These are phyloP conservation scores for Struthidea cinerea DNA, from an alignment of 2,113 vertebrate genomes.

Conservation along the genomic window DNA sequence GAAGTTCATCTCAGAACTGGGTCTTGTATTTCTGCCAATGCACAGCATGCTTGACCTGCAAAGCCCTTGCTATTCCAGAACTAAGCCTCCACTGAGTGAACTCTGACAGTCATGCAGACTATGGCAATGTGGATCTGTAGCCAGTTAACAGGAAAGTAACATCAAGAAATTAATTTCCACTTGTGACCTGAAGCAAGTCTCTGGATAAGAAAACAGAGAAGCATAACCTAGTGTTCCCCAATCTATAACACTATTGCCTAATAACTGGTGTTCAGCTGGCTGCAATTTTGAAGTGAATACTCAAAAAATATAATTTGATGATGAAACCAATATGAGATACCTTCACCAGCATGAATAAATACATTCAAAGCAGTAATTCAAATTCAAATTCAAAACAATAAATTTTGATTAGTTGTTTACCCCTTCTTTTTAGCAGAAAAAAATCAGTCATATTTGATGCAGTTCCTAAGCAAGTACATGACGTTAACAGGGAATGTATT, in stretches of 20 bases:
- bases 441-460: neutral
- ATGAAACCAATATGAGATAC: neutral
- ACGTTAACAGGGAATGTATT: neutral
- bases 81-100: neutral
- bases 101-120: neutral
- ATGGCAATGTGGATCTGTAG: neutral
- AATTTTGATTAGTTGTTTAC: neutral
- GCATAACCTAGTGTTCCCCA: neutral
- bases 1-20: slow-evolving; percentile 10
- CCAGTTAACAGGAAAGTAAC: neutral
- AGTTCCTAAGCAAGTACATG: neutral
- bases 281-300: neutral
- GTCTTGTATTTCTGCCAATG: slow-evolving; percentile 30
- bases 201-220: neutral
- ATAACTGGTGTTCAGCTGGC: neutral
- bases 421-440: neutral
- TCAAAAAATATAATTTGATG: neutral
- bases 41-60: slow-evolving; percentile 40
- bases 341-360: neutral
- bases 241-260: neutral
- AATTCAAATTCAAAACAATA: too few relatives aligned
- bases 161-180: neutral
- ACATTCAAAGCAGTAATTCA: neutral
- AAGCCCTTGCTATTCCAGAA: slow-evolving; percentile 6
- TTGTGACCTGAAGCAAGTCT: neutral